A percentile compares a stretch with the other conserved stretches of the same genome.
Conservation (phyloP, 2,113 vertebrate species). For the Nibea coibor region DNA sequence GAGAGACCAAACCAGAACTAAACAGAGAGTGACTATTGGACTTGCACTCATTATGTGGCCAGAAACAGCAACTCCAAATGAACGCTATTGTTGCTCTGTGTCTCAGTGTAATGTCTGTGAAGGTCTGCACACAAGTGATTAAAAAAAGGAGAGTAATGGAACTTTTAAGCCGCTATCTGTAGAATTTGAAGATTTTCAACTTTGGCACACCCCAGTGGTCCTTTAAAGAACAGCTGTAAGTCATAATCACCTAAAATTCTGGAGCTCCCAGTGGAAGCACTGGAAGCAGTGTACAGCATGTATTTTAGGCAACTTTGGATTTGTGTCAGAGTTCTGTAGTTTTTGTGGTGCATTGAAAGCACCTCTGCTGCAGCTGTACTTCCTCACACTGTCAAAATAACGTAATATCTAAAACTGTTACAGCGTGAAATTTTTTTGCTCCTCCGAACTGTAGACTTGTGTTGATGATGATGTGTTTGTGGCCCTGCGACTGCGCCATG, state of each 20-base stretch:
- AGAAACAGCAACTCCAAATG: not conserved
- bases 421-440: conserved; percentile 18
- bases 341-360: not conserved
- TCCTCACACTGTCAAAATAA: conserved; percentile 6
- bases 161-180: not conserved
- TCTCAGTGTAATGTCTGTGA: not conserved
- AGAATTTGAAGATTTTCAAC: not conserved
- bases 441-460: not conserved
- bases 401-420: conserved; percentile 10
- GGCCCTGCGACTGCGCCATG: not conserved
- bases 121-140: not conserved
- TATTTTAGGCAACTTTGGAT: conserved; percentile 14
- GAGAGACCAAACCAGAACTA: not conserved
- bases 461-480: conserved; percentile 9
- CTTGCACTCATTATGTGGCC: not conserved
- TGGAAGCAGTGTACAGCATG: not conserved
- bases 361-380: not conserved
- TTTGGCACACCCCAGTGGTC: not conserved
- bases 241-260: not conserved
- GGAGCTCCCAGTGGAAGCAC: not conserved
- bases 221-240: not conserved
- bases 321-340: not conserved
- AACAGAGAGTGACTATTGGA: not conserved
- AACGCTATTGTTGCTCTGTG: not conserved
- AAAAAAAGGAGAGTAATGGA: not conserved